Evolutionary conservation across 2,113 vertebrate genomes (phyloP).

Genomic region (Hyperopisus bebe): DNA sequence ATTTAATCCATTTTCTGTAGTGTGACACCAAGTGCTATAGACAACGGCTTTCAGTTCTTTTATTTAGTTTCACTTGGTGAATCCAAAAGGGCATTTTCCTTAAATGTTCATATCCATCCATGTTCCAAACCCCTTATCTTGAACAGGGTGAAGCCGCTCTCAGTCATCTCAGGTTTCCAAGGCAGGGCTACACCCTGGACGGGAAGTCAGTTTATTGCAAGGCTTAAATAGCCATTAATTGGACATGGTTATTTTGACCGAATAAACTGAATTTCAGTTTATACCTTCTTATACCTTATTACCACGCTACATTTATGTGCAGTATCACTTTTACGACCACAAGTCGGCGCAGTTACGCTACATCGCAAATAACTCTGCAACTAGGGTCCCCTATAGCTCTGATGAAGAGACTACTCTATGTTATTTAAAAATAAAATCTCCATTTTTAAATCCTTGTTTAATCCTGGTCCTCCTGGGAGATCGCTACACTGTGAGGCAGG

Average conservation of each 20-base stretch:
- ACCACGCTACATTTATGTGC: not conserved
- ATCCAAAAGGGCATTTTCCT: not conserved
- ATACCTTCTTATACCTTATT: not conserved
- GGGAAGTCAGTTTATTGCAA: not conserved
- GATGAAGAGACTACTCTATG: not conserved
- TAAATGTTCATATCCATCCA: not conserved
- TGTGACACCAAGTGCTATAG: not conserved
- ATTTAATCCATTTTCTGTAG: not conserved
- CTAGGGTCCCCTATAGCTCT: not conserved
- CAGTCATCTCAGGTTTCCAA: not conserved
- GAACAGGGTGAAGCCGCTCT: not conserved
- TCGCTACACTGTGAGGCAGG: not conserved
- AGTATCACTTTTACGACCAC: not conserved
- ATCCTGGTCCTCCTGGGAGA: not conserved
- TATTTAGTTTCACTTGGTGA: not conserved
- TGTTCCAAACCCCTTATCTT: not conserved
- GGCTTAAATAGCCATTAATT: not conserved
- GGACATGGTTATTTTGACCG: not conserved
- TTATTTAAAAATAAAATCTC: not conserved
- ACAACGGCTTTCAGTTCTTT: not conserved
- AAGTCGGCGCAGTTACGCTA: not conserved
- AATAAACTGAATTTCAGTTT: not conserved
- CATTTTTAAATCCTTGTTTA: not conserved
- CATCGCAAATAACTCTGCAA: not conserved
- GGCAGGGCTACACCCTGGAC: not conserved